phyloP scores from a whole-genome alignment of 2,797 vertebrate genomes.

The Netta rufina region DNA sequence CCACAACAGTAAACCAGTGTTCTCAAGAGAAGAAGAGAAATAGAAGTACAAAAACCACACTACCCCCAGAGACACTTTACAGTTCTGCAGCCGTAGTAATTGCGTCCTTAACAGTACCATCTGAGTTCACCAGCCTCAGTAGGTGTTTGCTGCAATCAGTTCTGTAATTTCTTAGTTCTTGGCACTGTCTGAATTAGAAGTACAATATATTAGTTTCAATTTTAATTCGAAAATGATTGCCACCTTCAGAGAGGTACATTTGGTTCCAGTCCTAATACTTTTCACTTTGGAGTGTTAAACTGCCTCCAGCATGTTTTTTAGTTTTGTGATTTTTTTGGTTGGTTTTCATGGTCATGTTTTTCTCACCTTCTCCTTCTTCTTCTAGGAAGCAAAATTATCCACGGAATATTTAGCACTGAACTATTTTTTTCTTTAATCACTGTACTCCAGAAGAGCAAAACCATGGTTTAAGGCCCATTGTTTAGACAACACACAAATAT shows the following conservation, averaged over 20 bases:
- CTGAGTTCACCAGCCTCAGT: not conserved
- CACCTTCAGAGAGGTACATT: not conserved
- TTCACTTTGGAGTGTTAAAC: not conserved
- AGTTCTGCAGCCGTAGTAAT: conserved; percentile 46
- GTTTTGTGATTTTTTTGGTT: not conserved
- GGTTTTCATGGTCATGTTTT: not conserved
- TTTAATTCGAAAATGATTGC: not conserved
- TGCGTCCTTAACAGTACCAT: conserved; percentile 49
- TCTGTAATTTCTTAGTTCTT: conserved; percentile 13
- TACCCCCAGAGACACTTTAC: conserved; percentile 34
- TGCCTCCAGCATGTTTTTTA: too few relatives aligned
- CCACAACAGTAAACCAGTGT: conserved; percentile 73
- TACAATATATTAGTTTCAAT: not conserved
- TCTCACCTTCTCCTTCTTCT: not conserved
- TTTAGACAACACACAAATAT: not conserved
- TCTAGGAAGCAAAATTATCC: not conserved
- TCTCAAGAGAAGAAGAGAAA: conserved; percentile 68
- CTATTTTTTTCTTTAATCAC: not conserved
- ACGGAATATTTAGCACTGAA: not conserved
- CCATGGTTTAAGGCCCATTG: not conserved
- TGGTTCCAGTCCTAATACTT: not conserved
- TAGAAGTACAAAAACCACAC: conserved; percentile 34
- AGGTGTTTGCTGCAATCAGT: conserved; percentile 18
- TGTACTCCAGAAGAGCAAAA: not conserved
- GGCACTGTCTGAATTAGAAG: not conserved